Evolutionary conservation across 2,113 vertebrate species (phyloP).

Genomic region (Prinia subflava): DNA sequence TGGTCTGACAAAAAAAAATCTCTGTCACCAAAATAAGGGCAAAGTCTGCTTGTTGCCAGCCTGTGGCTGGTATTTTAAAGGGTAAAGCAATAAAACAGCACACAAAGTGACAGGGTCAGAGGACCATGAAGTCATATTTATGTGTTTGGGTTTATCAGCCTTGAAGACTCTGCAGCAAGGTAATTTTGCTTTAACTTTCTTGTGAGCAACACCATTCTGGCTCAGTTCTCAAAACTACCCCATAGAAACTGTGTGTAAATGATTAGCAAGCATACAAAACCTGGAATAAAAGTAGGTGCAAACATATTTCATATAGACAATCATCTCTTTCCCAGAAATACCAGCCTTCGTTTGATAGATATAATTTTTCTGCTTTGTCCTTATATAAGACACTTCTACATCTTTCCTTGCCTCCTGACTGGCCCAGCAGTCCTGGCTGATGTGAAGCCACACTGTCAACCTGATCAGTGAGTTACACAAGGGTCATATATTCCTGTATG

Average conservation of each 20-base stretch:
- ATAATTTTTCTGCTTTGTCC: not conserved
- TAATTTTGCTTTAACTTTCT: not conserved
- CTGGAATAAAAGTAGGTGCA: not conserved
- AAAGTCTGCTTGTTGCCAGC: not conserved
- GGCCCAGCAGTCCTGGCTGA: not conserved
- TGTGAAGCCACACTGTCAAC: not conserved
- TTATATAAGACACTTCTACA: not conserved
- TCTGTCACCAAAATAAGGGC: not conserved
- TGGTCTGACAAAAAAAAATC: not conserved
- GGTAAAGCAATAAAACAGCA: constrained; percentile 2
- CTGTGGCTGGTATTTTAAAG: not conserved
- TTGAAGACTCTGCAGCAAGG: not conserved
- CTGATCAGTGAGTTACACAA: not conserved
- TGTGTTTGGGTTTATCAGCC: not conserved
- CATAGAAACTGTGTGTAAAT: not conserved
- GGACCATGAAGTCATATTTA: not conserved
- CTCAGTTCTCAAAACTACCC: not conserved
- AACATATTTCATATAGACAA: not conserved
- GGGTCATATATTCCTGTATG: not conserved
- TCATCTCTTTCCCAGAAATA: not conserved
- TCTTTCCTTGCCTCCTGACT: not conserved
- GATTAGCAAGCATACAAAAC: not conserved
- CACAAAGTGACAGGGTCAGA: not conserved
- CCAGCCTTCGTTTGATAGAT: not conserved
- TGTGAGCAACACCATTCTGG: not conserved